A percentile compares a stretch with the other conserved stretches of the same genome.
Conservation (phyloP, 2,888 invertebrate genomes). For the Lacanobia wlatinum region DNA sequence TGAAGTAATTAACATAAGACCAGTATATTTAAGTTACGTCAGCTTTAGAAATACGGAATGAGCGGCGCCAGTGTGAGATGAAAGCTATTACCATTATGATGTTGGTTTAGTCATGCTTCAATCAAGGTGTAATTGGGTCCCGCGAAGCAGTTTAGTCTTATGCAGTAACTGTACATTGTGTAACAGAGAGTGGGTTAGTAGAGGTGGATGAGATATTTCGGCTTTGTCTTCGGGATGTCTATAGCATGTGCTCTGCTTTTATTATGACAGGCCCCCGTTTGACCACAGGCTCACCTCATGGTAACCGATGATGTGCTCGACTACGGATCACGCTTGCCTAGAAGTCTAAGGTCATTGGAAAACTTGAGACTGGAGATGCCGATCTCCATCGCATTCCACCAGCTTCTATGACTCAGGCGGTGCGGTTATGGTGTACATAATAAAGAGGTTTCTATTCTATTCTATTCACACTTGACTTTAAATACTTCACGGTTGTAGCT, state of each 20-base stretch:
- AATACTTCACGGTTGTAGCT: too few species aligned
- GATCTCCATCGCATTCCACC: too few species aligned
- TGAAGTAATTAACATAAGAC: constrained; percentile 33
- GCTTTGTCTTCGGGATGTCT: not conserved
- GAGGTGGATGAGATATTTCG: not conserved
- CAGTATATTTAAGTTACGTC: constrained; percentile 45
- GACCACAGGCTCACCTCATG: too few species aligned
- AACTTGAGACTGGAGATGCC: too few species aligned
- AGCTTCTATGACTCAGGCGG: too few species aligned
- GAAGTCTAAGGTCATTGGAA: too few species aligned
- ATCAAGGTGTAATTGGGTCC: constrained; percentile 30
- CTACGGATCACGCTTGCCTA: too few species aligned
- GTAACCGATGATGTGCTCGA: too few species aligned
- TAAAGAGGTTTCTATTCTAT: too few species aligned
- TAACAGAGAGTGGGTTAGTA: constrained; percentile 1
- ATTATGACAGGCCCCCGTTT: not conserved
- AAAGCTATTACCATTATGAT: constrained; percentile 40
- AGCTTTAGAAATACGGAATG: constrained; percentile 45
- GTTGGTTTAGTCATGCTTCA: constrained; percentile 23
- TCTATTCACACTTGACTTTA: too few species aligned
- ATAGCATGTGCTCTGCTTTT: too few species aligned
- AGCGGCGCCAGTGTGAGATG: constrained; percentile 35
- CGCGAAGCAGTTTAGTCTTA: constrained; percentile 24
- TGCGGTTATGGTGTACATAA: too few species aligned
- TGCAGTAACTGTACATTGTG: constrained; percentile 20